These are phyloP conservation scores for Amphipyra berbera DNA, from an alignment of 2,888 invertebrate species.

Conservation along the genomic window DNA sequence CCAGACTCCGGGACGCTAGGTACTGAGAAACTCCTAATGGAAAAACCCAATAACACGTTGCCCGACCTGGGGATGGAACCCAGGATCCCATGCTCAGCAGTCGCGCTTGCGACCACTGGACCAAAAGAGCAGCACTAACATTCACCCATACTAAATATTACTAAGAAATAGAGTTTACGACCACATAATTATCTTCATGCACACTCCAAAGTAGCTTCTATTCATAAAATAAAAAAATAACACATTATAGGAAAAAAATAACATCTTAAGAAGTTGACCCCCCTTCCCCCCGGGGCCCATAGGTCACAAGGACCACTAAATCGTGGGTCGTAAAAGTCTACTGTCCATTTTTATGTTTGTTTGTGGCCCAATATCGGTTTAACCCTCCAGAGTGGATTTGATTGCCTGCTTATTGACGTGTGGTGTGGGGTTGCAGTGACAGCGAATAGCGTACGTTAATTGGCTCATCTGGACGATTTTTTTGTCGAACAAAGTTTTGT, in stretches of 20 bases:
- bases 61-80: too few relatives aligned
- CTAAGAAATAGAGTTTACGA: constrained; percentile 35
- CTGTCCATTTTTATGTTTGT: constrained; percentile 87
- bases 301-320: constrained; percentile 79
- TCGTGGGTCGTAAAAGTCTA: constrained; percentile 83
- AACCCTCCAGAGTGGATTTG: constrained; percentile 77
- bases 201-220: constrained; percentile 18
- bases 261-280: constrained; percentile 37
- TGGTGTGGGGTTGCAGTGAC: constrained; percentile 46
- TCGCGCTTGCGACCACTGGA: too few relatives aligned
- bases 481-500: too few relatives aligned
- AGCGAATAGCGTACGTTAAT: not conserved
- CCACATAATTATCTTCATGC: constrained; percentile 35
- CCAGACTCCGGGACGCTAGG: too few relatives aligned
- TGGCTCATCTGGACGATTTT: too few relatives aligned
- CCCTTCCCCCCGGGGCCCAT: constrained; percentile 62
- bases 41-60: too few relatives aligned
- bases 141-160: constrained; percentile 12
- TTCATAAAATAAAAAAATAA: constrained; percentile 43
- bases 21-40: too few relatives aligned
- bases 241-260: constrained; percentile 36
- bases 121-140: not conserved
- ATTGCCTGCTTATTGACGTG: constrained; percentile 75
- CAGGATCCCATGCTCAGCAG: too few relatives aligned
- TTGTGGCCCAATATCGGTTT: constrained; percentile 83